Percentiles rank a stretch among this genome's conserved stretches.
Conservation (phyloP, 2,888 invertebrate genomes). For the Orthosia cruda region DNA sequence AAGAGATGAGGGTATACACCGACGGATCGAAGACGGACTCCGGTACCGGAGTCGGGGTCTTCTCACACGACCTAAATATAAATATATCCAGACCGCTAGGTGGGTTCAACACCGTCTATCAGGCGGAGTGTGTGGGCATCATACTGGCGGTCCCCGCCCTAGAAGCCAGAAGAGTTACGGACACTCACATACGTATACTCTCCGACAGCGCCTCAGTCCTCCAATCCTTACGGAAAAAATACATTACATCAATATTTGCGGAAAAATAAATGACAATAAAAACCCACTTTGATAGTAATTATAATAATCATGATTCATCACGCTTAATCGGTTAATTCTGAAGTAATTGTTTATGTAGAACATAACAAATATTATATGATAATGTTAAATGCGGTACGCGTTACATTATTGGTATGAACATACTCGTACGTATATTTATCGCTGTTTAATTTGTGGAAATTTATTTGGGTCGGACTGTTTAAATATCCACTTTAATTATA, state of each 20-base stretch:
- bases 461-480: no score
- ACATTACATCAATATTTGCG: background rate
- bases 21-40: no score
- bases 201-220: constrained; percentile 7
- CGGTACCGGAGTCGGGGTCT: no score
- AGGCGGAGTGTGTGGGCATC: no score
- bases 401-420: constrained; percentile 31
- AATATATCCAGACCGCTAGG: no score
- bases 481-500: no score
- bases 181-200: no score
- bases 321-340: constrained; percentile 23
- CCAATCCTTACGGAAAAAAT: background rate
- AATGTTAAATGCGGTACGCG: constrained; percentile 4
- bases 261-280: background rate
- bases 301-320: constrained; percentile 1
- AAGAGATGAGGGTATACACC: no score
- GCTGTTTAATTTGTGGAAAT: constrained; percentile 52
- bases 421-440: constrained; percentile 33
- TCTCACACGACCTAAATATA: no score
- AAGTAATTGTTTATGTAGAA: constrained; percentile 23
- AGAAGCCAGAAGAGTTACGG: no score
- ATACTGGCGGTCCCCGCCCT: no score
- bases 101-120: no score
- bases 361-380: constrained; percentile 22
- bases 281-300: background rate